phyloP scores from a whole-genome alignment of 2,797 vertebrate species.

The Lepidocolaptes lacrymiger region DNA sequence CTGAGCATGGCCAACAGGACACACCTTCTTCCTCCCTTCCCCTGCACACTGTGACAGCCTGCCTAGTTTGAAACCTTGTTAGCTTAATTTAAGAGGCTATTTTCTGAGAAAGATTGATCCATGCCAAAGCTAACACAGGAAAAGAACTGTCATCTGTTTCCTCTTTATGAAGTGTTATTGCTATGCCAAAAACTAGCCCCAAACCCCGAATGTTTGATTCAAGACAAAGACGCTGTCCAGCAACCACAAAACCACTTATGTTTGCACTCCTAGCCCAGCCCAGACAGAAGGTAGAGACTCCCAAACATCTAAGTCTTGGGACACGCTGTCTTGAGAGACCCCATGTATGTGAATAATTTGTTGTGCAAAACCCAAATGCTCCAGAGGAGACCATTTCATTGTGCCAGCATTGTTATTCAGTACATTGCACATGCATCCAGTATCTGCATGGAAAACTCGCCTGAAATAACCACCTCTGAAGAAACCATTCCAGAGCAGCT shows the following conservation, averaged over 20 bases:
- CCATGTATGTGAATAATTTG: not conserved
- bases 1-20: not conserved
- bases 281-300: not conserved
- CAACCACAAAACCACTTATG: not conserved
- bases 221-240: not conserved
- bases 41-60: accelerated
- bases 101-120: not conserved
- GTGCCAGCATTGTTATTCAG: not conserved
- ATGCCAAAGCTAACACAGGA: conserved; percentile 16
- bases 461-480: not conserved
- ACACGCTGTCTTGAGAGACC: not conserved
- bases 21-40: not conserved
- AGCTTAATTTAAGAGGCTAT: not conserved
- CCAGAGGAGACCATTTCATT: not conserved
- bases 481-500: not conserved
- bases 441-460: not conserved
- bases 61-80: not conserved
- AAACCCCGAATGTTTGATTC: not conserved
- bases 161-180: not conserved
- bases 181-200: not conserved
- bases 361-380: not conserved
- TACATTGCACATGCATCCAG: not conserved
- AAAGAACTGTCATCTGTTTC: conserved; percentile 7
- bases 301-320: not conserved
- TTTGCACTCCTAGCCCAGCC: not conserved